phyloP scores from a whole-genome alignment of 2,113 vertebrate genomes.

The Falco punctatus region DNA sequence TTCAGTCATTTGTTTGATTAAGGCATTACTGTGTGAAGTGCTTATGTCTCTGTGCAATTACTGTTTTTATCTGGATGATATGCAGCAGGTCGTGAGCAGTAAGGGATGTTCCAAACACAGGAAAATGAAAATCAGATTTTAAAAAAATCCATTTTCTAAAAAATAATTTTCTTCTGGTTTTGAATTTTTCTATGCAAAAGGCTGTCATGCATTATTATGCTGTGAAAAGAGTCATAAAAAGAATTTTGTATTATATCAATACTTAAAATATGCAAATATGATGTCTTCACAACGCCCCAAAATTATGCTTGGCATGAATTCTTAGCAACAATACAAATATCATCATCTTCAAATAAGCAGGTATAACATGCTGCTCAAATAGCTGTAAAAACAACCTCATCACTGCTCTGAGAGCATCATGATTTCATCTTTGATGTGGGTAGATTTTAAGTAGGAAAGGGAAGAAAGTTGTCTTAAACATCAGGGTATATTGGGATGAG shows the following conservation, averaged over 20 bases:
- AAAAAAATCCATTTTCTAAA: background rate
- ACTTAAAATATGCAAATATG: conserved; percentile 68
- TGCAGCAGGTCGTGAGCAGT: conserved; percentile 27
- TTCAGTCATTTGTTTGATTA: conserved; percentile 17
- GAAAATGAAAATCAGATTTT: background rate
- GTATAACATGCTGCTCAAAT: conserved; percentile 42
- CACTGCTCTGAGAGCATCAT: conserved; percentile 25
- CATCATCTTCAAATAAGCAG: conserved; percentile 64
- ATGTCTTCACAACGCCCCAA: conserved; percentile 32
- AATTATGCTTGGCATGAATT: conserved; percentile 64
- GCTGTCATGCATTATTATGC: conserved; percentile 46
- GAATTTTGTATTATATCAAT: conserved; percentile 64
- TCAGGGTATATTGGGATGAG: background rate
- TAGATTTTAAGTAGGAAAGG: conserved; percentile 10
- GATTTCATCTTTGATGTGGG: conserved; percentile 40
- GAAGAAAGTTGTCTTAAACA: conserved; percentile 18
- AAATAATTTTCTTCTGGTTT: background rate
- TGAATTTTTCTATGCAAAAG: conserved; percentile 5
- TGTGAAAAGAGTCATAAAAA: conserved; percentile 57
- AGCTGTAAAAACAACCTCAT: conserved; percentile 52
- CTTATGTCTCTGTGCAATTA: conserved; percentile 3
- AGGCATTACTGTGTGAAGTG: background rate
- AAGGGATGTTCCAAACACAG: conserved; percentile 16
- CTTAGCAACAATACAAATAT: conserved; percentile 64
- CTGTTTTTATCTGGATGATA: conserved; percentile 38